phyloP scores from a whole-genome alignment of 1,140 invertebrate species.

The Branchinecta lindahli region DNA sequence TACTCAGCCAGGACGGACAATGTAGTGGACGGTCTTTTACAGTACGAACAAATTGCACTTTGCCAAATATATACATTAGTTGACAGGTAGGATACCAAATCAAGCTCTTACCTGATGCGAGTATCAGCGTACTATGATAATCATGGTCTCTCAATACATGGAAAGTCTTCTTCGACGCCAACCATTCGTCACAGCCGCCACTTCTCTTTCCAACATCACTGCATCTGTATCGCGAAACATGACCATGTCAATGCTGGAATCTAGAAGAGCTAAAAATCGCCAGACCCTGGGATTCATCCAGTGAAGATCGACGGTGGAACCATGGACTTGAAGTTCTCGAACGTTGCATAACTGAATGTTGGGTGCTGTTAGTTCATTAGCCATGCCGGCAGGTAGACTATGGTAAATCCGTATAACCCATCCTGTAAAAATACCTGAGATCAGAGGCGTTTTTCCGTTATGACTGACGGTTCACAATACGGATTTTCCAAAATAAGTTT shows the following conservation, averaged over 20 bases:
- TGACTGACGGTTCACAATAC: too few species aligned
- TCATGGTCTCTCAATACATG: slow-evolving; percentile 28
- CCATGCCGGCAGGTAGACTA: neutral
- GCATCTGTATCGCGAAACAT: slow-evolving; percentile 23
- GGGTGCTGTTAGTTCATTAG: neutral
- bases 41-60: slow-evolving; percentile 25
- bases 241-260: slow-evolving; percentile 22
- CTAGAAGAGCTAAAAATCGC: slow-evolving; percentile 23
- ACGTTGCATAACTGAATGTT: slow-evolving; percentile 11
- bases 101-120: slow-evolving; percentile 19
- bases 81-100: slow-evolving; percentile 23
- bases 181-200: slow-evolving; percentile 24
- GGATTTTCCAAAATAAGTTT: too few species aligned
- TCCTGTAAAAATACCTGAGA: neutral
- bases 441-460: too few species aligned
- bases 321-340: neutral
- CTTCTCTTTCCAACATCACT: slow-evolving; percentile 20
- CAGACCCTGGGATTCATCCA: slow-evolving; percentile 19
- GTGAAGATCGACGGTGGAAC: neutral
- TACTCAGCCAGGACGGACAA: neutral
- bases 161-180: slow-evolving; percentile 21
- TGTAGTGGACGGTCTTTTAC: slow-evolving; percentile 22
- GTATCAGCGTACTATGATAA: neutral
- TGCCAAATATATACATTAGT: slow-evolving; percentile 23
- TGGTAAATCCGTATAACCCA: slow-evolving; percentile 16